Evolutionary conservation across 2,797 vertebrate genomes (phyloP).

Genomic region (Poeciliopsis turneri): DNA sequence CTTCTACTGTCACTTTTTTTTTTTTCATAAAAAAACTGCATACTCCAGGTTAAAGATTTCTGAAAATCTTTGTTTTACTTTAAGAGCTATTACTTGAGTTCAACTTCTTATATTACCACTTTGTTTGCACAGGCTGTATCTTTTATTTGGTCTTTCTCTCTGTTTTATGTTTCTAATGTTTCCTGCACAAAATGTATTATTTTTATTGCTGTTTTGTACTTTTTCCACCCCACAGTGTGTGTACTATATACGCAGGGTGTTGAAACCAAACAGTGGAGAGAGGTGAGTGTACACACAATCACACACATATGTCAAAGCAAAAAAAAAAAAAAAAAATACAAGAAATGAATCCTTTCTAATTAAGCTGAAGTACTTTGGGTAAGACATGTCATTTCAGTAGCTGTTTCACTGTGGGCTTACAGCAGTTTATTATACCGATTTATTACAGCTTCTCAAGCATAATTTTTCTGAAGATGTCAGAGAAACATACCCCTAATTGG

Average conservation of each 20-base stretch:
- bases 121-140: conserved; percentile 38
- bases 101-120: conserved; percentile 53
- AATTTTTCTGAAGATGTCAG: conserved; percentile 44
- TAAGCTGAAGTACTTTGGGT: conserved; percentile 28
- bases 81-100: conserved; percentile 21
- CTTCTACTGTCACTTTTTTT: no score
- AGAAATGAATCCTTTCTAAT: conserved; percentile 31
- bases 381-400: conserved; percentile 19
- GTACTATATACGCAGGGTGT: conserved; percentile 94
- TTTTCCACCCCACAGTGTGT: conserved; percentile 82
- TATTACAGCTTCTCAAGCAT: conserved; percentile 45
- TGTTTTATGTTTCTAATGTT: conserved; percentile 6
- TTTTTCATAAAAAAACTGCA: no score
- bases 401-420: neutral
- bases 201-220: conserved; percentile 35
- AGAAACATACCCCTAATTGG: conserved; percentile 54
- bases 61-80: conserved; percentile 27
- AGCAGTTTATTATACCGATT: conserved; percentile 26
- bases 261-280: conserved; percentile 94
- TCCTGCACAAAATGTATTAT: conserved; percentile 21
- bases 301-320: neutral
- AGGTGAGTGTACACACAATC: conserved; percentile 80
- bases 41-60: neutral
- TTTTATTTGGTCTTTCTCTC: conserved; percentile 28
- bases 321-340: neutral